A percentile compares a stretch with the other conserved stretches of the same genome.
phyloP scores from a whole-genome alignment of 2,888 invertebrate genomes.

The Coelinius sp. region DNA sequence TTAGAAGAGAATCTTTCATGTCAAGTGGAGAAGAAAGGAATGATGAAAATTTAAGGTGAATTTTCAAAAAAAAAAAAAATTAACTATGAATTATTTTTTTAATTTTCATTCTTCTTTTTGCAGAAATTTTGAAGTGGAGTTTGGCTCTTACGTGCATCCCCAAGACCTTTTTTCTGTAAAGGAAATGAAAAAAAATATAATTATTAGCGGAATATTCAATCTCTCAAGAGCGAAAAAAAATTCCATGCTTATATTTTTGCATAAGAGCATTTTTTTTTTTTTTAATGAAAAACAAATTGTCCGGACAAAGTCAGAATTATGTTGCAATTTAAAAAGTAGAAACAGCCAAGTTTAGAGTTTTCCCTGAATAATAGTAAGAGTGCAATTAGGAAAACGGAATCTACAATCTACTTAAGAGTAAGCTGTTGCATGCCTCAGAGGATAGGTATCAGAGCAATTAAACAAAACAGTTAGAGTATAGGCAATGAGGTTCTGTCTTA shows the following conservation, averaged over 20 bases:
- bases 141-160: slow-evolving; percentile 79
- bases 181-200: slow-evolving; percentile 59
- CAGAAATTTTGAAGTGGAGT: no score
- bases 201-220: slow-evolving; percentile 37
- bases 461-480: neutral
- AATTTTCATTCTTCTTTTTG: neutral
- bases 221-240: neutral
- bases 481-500: slow-evolving; percentile 15
- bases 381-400: neutral
- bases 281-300: slow-evolving; percentile 7
- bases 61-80: slow-evolving; percentile 10
- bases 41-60: slow-evolving; percentile 11
- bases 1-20: slow-evolving; percentile 15
- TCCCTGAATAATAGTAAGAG: neutral
- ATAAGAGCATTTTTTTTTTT: slow-evolving; percentile 24
- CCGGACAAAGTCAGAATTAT: slow-evolving; percentile 2
- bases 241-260: slow-evolving; percentile 3
- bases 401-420: slow-evolving; percentile 6
- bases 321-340: neutral
- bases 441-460: slow-evolving; percentile 10
- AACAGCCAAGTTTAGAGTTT: neutral
- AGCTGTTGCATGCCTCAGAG: slow-evolving; percentile 11
- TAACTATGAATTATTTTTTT: neutral
- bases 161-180: slow-evolving; percentile 84
- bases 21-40: slow-evolving; percentile 5